Base-by-base conservation (phyloP, 2,113 vertebrate genomes). In the Dasyornis broadbenti region DNA sequence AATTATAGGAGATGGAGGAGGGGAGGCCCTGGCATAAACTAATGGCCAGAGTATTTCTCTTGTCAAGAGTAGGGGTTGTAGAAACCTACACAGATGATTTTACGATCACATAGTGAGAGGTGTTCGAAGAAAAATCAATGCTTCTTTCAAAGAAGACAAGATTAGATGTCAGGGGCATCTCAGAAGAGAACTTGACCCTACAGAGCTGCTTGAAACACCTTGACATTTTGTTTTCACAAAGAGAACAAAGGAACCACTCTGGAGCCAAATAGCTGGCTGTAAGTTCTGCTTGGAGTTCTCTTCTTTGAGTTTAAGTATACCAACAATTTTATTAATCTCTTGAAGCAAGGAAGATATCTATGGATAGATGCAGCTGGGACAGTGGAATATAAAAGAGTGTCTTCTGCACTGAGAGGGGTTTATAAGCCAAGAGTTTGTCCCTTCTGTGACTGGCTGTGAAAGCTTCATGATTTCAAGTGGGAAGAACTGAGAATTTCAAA, bases 1-100 rank as follows among this genome's bases (percentile, higher is more conserved):
- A 4, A 5, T 45, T 45, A 3, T 3, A n/a, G 10, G 8, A 40
- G 10, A 19, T 8, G 3, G 2, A 2, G 5, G 15, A 6, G 11
- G 11, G 2, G 7, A 44, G 9, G 11, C 5, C 0, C 6, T 47
- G 2, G 2, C 5, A 16, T 9, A 35, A 73, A 39, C 11, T 26
- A 45, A 28, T 15, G 21, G 3, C 37, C 91, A 40, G 35, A 54
- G 3, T 64, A 17, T 40, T 82, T 84, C 24, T 49, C 28, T 31
- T 73, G 13, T 52, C 30, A 78, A 54, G 86, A 60, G 13, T 24
- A 64, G 7, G 27, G 11, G 31, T 15, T 73, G 21, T n/a, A 57
- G 28, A 63, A 90, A 60, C 4, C 15, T 47, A 23, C 8, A 30
- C 1, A 50, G 23, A 21, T 57, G 2, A 54, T 86, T 91, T 60